Evolutionary conservation across 2,888 invertebrate genomes (phyloP).

Genomic region (Drosophila niveifrons): DNA sequence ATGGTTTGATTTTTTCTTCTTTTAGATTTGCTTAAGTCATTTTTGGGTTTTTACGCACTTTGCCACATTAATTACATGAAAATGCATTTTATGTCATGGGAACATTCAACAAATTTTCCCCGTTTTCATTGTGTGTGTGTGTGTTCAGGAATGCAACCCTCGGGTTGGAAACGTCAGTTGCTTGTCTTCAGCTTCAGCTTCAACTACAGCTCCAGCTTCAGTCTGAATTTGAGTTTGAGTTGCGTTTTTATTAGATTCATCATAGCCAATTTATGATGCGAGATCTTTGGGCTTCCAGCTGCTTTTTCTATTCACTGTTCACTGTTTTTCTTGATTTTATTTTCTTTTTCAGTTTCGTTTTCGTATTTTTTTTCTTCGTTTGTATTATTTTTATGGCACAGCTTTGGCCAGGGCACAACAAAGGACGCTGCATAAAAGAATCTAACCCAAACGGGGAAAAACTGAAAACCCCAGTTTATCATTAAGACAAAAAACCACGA

Average conservation of each 20-base stretch:
- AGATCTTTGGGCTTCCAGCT: slow-evolving; percentile 55
- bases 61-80: slow-evolving; percentile 70
- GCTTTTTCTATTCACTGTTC: slow-evolving; percentile 51
- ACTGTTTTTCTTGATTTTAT: slow-evolving; percentile 40
- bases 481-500: slow-evolving; percentile 71
- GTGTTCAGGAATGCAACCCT: slow-evolving; percentile 67
- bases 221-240: slow-evolving; percentile 31
- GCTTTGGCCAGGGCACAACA: slow-evolving; percentile 57
- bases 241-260: slow-evolving; percentile 56
- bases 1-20: slow-evolving; percentile 26
- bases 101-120: slow-evolving; percentile 37
- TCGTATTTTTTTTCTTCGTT: slow-evolving; percentile 17
- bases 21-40: slow-evolving; percentile 70
- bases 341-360: slow-evolving; percentile 29
- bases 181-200: slow-evolving; percentile 18
- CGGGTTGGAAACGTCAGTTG: slow-evolving; percentile 4
- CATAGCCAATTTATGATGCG: slow-evolving; percentile 59
- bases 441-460: slow-evolving; percentile 34
- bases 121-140: slow-evolving; percentile 24
- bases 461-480: slow-evolving; percentile 65
- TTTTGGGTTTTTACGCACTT: slow-evolving; percentile 60
- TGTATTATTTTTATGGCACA: slow-evolving; percentile 54
- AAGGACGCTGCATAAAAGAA: slow-evolving; percentile 58
- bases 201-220: slow-evolving; percentile 1
- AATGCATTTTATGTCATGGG: slow-evolving; percentile 77